Evolutionary conservation across 1,140 invertebrate species (phyloP), one percentile per base, ranked within the genome.

Genomic region (Oppia nitens): DNA sequence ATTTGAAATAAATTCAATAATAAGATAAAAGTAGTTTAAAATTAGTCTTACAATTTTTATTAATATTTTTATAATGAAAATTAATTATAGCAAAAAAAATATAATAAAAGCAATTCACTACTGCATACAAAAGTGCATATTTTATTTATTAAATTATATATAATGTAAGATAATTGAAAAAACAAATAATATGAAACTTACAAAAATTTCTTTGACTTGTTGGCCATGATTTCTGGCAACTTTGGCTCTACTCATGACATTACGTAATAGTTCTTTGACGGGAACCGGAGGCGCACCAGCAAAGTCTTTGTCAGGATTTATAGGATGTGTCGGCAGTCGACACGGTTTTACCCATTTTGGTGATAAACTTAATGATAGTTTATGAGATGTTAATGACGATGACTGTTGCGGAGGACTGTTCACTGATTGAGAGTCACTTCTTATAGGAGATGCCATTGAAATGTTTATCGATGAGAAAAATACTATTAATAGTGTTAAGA

Each of bases 321-420:
- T 57, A 17, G 57, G 20, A 32, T 60, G 58, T 25, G 55, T 59
- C n/a, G 59, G 62, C 26, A 63, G 40, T 23, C 54, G 50, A 48
- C 62, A 63, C 11, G 62, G 62, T 28, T 63, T 63, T 32, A 56
- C 47, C 62, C 62, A 63, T 12, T 57, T 29, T 40, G 32, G 32
- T n/a, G n/a, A n/a, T n/a, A n/a, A n/a, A n/a, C n/a, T n/a, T n/a
- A n/a, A n/a, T 40, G 32, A 40, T 6, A 17, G 6, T 6, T 9
- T 40, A 9, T 6, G 17, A 40, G 32, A 40, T 40, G 6, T 6
- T 9, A 6, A 17, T 17, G 32, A 40, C 17, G 32, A 40, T 40
- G 32, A 40, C 32, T 6, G 17, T n/a, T n/a, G n/a, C 17, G 32
- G 32, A 40, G 32, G 17, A 9, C 32, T 17, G 17, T 17, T 40